Base-by-base conservation (phyloP, 2,113 vertebrate genomes). In the Phalacrocorax aristotelis region DNA sequence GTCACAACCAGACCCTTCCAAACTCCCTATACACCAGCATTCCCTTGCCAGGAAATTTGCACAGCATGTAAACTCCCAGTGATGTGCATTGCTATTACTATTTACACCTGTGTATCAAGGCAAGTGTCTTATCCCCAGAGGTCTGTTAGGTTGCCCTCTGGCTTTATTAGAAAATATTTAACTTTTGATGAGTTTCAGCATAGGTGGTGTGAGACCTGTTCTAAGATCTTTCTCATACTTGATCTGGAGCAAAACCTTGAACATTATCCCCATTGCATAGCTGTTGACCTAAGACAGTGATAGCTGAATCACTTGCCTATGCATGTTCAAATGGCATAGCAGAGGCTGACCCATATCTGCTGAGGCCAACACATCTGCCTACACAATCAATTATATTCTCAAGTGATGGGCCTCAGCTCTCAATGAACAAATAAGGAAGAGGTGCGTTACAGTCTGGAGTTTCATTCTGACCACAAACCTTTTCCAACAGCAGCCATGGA, bases 201-300 rank as follows among this genome's bases (percentile, higher is more conserved):
- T 0, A 52, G 9, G 21, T 54, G 21, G 2, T 40, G 8, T 26
- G 26, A 76, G 38, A 76, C 6, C 9, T 38, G 2, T 36, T n/a
- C 38, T 55, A 25, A 69, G 15, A 83, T 10, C 5, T 80, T 42
- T 21, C 7, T 93, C 27, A 18, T 71, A 4, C 18, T 13, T 54
- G 48, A 30, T 46, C 15, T 79, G 34, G 27, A 85, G 42, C 18
- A 78, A 66, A 78, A 26, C 22, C 5, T 58, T 23, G 55, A 38
- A 27, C 0, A 0, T 64, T 44, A 11, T 36, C 11, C 1, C 2
- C 11, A 17, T 13, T 57, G 36, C 4, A 3, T 4, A 44, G 26
- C 30, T 42, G 30, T 13, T 75, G 27, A 49, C 9, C 23, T 11
- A 40, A 20, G 32, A 17, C 8, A n/a, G 22, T 7, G 22, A 32